Evolutionary conservation across 2,888 invertebrate genomes (phyloP).

Genomic region (Drosophila nr. fundita): DNA sequence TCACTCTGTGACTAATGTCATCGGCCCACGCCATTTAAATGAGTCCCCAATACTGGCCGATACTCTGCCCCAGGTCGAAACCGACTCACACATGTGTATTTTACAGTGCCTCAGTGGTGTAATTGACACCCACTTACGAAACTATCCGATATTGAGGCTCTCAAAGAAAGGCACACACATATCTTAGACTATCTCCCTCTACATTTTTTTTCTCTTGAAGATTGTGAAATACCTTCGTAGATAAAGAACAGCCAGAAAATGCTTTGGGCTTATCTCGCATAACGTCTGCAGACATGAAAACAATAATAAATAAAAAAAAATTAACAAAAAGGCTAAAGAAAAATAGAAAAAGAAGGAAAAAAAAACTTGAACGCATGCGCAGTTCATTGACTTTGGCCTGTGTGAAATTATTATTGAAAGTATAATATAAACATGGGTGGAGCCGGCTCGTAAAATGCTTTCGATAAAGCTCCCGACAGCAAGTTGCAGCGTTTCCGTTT

Average conservation of each 20-base stretch:
- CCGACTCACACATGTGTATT: not conserved
- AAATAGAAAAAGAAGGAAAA: slow-evolving; percentile 17
- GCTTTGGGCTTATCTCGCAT: slow-evolving; percentile 64
- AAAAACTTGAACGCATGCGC: slow-evolving; percentile 56
- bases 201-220: slow-evolving; percentile 6
- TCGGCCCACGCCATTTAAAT: slow-evolving; percentile 69
- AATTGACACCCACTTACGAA: slow-evolving; percentile 81
- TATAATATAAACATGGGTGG: slow-evolving; percentile 26
- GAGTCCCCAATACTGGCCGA: slow-evolving; percentile 33
- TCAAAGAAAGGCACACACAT: slow-evolving; percentile 37
- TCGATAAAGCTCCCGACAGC: slow-evolving; percentile 68
- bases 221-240: slow-evolving; percentile 61
- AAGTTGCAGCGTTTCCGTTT: slow-evolving; percentile 71
- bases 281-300: slow-evolving; percentile 46
- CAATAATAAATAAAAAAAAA: slow-evolving; percentile 25
- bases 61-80: slow-evolving; percentile 41
- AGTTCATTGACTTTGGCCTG: slow-evolving; percentile 66
- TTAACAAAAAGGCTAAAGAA: slow-evolving; percentile 12
- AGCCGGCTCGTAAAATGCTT: slow-evolving; percentile 63
- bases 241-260: slow-evolving; percentile 53
- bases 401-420: slow-evolving; percentile 59
- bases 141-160: slow-evolving; percentile 45
- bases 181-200: slow-evolving; percentile 32
- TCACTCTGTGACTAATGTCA: slow-evolving; percentile 70
- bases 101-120: slow-evolving; percentile 44